These are phyloP conservation scores for Rhinogobio ventralis DNA, from an alignment of 2,797 vertebrate species.

Conservation along the genomic window DNA sequence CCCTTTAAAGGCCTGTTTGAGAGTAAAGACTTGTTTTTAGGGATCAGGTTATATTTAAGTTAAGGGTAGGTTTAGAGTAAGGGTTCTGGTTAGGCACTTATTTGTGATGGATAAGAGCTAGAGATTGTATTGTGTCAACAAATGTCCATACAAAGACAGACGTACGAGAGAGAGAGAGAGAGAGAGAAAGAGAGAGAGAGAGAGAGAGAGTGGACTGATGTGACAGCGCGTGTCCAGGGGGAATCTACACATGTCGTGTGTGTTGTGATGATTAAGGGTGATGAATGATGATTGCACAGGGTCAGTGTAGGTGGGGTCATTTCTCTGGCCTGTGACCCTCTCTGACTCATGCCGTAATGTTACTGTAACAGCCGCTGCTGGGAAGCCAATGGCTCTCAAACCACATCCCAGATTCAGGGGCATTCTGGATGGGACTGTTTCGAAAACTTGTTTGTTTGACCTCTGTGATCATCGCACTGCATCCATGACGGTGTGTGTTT, in stretches of 20 bases:
- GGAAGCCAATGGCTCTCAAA: conserved; percentile 18
- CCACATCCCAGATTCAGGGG: conserved; percentile 41
- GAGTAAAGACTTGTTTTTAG: too few species aligned
- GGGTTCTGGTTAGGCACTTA: too few species aligned
- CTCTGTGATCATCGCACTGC: not conserved
- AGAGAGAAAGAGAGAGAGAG: not conserved
- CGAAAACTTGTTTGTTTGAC: not conserved
- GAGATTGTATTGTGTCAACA: too few species aligned
- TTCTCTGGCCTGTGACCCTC: conserved; percentile 14
- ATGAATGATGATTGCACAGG: not conserved
- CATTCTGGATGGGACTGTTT: conserved; percentile 29
- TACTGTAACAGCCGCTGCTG: not conserved
- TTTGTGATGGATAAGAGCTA: too few species aligned
- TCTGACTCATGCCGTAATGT: not conserved
- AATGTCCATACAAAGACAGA: too few species aligned
- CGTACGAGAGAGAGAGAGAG: not conserved
- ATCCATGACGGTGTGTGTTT: not conserved
- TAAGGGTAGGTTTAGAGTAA: too few species aligned
- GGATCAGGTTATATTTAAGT: too few species aligned
- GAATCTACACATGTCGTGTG: not conserved
- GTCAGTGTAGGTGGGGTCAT: conserved; percentile 29
- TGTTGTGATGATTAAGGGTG: not conserved
- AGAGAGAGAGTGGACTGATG: not conserved
- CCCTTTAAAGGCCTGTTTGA: too few species aligned
- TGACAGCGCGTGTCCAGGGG: not conserved